These are phyloP conservation scores for Cardiocondyla obscurior DNA, from an alignment of 1,140 invertebrate genomes.

Conservation along the genomic window DNA sequence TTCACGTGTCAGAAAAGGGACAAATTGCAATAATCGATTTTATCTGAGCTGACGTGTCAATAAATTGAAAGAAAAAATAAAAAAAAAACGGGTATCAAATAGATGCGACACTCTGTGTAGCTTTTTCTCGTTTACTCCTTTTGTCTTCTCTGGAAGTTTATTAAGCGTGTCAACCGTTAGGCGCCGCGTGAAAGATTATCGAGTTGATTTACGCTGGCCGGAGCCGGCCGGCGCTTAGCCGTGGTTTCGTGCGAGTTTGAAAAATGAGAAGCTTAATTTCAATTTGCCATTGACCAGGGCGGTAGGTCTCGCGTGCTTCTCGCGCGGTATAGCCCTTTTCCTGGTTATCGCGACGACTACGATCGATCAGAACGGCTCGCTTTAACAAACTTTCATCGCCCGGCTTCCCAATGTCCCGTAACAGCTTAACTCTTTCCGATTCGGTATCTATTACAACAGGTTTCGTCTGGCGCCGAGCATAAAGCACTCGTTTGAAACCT, in stretches of 20 bases:
- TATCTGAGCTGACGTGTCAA: background rate
- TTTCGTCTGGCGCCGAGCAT: background rate
- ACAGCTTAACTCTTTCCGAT: background rate
- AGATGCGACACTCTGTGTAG: background rate
- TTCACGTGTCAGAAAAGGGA: background rate
- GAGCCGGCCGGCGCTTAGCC: conserved; percentile 18
- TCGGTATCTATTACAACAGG: background rate
- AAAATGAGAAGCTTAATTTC: conserved; percentile 69
- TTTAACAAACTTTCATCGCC: conserved; percentile 31
- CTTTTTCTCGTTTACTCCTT: background rate
- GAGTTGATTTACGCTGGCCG: conserved; percentile 12
- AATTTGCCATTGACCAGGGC: conserved; percentile 60
- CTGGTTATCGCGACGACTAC: conserved; percentile 51
- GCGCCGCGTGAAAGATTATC: conserved; percentile 30
- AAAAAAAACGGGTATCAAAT: background rate
- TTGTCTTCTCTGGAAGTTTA: background rate
- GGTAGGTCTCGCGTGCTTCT: conserved; percentile 59
- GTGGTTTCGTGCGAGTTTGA: conserved; percentile 55
- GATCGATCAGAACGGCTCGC: conserved; percentile 38
- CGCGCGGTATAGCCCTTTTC: conserved; percentile 53
- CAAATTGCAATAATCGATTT: background rate
- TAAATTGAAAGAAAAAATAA: background rate
- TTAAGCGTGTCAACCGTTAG: conserved; percentile 29
- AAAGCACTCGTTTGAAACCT: background rate
- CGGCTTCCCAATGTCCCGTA: background rate